Conservation (phyloP, 2,797 vertebrate genomes). For the Capromys pilorides region DNA sequence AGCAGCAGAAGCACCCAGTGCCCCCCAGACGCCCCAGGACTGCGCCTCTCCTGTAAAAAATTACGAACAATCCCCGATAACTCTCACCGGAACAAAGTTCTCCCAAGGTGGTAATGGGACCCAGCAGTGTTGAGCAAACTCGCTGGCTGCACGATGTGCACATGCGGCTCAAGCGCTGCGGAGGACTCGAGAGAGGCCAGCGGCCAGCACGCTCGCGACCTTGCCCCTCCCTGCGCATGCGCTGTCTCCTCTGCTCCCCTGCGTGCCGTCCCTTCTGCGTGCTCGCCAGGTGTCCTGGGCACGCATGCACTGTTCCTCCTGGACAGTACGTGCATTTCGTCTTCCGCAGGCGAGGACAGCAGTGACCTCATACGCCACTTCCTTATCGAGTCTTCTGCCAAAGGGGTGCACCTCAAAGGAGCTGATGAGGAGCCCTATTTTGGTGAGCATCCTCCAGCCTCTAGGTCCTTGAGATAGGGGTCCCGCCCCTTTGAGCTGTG, state of each 20-base stretch:
- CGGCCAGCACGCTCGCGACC: rapidly evolving
- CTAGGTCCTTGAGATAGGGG: neutral
- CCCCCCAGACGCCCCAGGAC: neutral
- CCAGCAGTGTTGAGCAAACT: neutral
- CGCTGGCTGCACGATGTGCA: neutral
- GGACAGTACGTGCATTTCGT: neutral
- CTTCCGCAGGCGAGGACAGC: slow-evolving; percentile 75
- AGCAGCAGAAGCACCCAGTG: neutral
- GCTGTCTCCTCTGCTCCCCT: too few species aligned
- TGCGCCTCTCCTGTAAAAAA: neutral
- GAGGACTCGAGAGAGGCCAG: too few species aligned
- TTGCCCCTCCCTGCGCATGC: rapidly evolving
- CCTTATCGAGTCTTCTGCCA: slow-evolving; percentile 93
- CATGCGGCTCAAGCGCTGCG: too few species aligned
- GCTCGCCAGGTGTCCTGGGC: too few species aligned
- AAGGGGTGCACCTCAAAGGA: slow-evolving; percentile 93
- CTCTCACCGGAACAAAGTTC: neutral
- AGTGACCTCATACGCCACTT: slow-evolving; percentile 90
- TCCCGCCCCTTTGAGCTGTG: neutral
- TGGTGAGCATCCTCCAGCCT: slow-evolving; percentile 86
- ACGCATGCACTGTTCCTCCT: neutral
- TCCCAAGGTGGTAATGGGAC: neutral
- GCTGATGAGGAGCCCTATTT: slow-evolving; percentile 93
- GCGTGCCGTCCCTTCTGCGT: too few species aligned
- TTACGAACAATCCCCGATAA: neutral